Conservation (phyloP, 2,797 vertebrate genomes). For the Falco concolor region DNA sequence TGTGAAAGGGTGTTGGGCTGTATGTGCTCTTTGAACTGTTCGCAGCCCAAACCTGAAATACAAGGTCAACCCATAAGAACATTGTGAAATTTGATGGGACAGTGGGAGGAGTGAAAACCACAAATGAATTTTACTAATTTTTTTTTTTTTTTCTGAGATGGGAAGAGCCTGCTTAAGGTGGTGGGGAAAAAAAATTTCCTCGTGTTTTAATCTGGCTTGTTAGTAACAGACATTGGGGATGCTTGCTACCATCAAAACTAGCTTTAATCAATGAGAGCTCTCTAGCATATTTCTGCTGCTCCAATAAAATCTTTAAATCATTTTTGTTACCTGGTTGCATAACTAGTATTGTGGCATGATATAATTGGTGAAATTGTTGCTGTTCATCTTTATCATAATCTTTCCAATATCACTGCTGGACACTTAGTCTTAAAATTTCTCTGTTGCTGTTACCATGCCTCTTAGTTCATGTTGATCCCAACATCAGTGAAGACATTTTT, state of each 20-base stretch:
- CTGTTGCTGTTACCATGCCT: slow-evolving; percentile 12
- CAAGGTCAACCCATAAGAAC: not conserved
- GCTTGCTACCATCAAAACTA: not conserved
- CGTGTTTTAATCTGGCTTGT: not conserved
- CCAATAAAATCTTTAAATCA: not conserved
- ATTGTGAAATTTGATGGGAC: not conserved
- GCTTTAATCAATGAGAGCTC: not conserved
- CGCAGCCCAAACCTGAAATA: not conserved
- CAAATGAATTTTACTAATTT: not conserved
- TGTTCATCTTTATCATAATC: not conserved
- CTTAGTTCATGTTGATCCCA: slow-evolving; percentile 1
- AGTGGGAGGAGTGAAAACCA: not conserved
- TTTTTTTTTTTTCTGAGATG: not conserved
- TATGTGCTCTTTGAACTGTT: not conserved
- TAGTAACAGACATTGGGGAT: not conserved
- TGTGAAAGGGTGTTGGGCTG: not conserved
- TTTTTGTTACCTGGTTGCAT: not conserved
- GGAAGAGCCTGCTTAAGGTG: not conserved
- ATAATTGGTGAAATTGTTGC: not conserved
- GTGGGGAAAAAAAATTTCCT: not conserved
- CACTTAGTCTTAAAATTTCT: not conserved
- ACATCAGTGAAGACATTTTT: not conserved
- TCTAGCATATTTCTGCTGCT: not conserved
- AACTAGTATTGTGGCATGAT: not conserved
- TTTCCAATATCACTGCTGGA: not conserved